Conservation (phyloP, 23 tunicate species). For the Ciona savignyi region DNA sequence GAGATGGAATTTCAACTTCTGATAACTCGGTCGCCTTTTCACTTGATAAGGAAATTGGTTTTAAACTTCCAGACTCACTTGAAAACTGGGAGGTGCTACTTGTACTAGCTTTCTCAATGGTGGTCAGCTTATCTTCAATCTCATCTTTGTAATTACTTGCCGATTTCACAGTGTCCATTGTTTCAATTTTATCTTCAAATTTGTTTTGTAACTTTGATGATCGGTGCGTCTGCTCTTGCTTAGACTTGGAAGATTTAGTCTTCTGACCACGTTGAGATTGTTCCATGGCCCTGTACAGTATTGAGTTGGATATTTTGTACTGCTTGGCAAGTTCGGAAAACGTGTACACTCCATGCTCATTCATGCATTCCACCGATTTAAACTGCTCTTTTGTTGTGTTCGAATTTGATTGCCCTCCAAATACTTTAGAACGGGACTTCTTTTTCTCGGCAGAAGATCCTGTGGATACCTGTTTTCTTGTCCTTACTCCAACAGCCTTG, state of each 20-base stretch:
- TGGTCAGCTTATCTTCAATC: neutral
- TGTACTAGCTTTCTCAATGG: neutral
- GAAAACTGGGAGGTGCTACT: neutral
- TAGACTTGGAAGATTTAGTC: neutral
- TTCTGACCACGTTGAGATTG: conserved; percentile 33
- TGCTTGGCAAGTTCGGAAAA: conserved; percentile 86
- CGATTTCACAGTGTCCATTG: neutral
- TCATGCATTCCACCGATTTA: neutral
- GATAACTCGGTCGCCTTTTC: conserved; percentile 14
- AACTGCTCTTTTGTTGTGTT: neutral
- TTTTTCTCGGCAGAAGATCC: conserved; percentile 22
- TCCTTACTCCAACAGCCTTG: conserved; percentile 42
- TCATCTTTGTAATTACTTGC: neutral
- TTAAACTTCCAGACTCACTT: neutral
- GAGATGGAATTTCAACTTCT: neutral
- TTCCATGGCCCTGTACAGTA: conserved; percentile 67
- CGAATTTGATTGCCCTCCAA: conserved; percentile 34
- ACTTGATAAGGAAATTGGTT: conserved; percentile 29
- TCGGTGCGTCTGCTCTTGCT: neutral
- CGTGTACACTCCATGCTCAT: conserved; percentile 49
- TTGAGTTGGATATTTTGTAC: conserved; percentile 81
- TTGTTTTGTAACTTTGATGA: neutral
- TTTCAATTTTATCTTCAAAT: neutral
- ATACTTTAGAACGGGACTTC: conserved; percentile 25
- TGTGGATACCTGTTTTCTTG: conserved; percentile 35